Percentiles rank a stretch among this genome's conserved stretches.
These are phyloP conservation scores for Mactra quadrangularis DNA, from an alignment of 1,140 invertebrate species.

Conservation along the genomic window DNA sequence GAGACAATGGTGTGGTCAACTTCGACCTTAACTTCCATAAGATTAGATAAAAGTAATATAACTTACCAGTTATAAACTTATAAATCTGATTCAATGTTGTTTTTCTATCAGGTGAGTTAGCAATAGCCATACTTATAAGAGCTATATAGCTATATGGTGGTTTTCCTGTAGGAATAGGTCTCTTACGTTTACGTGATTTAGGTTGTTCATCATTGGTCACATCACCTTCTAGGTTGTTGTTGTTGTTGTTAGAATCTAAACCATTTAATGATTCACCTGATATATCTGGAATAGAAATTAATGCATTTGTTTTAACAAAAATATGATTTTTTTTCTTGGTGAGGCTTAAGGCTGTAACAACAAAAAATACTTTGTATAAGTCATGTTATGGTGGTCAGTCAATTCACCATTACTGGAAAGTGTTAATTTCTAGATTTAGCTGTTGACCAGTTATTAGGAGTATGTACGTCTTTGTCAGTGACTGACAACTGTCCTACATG, in stretches of 20 bases:
- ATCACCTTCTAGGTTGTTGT: slow-evolving; percentile 54
- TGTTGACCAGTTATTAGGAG: too few relatives aligned
- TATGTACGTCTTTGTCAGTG: too few relatives aligned
- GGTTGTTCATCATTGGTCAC: background rate
- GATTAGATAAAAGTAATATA: too few relatives aligned
- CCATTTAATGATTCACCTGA: slow-evolving; percentile 1
- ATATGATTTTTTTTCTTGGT: too few relatives aligned
- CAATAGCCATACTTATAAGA: slow-evolving; percentile 87
- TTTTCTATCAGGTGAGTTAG: slow-evolving; percentile 83
- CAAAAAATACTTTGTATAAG: too few relatives aligned
- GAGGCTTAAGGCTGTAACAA: too few relatives aligned
- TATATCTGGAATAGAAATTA: slow-evolving; percentile 21
- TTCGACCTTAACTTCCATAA: too few relatives aligned
- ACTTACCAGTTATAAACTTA: slow-evolving; percentile 73
- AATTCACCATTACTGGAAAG: too few relatives aligned
- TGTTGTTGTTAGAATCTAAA: background rate
- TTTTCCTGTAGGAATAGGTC: slow-evolving; percentile 80
- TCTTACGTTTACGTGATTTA: slow-evolving; percentile 66
- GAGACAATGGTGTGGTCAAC: too few relatives aligned
- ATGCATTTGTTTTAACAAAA: background rate
- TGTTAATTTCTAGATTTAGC: too few relatives aligned
- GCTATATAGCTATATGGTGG: slow-evolving; percentile 87
- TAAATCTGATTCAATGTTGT: slow-evolving; percentile 84
- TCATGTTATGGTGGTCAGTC: too few relatives aligned
- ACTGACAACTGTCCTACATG: too few relatives aligned